Evolutionary conservation across 37 sponge, comb jelly and placozoan genomes (phyloP).

Genomic region (Chondrilla cf. caribensis): DNA sequence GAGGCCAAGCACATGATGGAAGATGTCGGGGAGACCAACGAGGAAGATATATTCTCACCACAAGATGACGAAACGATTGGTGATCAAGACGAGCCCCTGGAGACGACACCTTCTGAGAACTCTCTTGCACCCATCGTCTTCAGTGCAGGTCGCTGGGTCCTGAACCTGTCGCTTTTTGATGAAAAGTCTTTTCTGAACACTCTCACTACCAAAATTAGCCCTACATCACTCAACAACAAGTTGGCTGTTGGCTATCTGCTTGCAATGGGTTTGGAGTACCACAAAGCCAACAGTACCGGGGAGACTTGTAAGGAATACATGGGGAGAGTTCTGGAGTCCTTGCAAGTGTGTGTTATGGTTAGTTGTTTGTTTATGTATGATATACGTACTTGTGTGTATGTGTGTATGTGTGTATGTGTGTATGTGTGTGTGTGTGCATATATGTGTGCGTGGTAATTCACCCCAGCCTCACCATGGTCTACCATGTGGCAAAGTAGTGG

Average conservation of each 20-base stretch:
- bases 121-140: background rate
- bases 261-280: conserved; percentile 53
- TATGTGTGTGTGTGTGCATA: no score
- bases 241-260: conserved; percentile 57
- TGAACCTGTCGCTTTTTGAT: conserved; percentile 1
- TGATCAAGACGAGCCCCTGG: background rate
- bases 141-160: background rate
- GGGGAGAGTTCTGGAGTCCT: background rate
- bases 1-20: background rate
- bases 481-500: no score
- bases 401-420: background rate
- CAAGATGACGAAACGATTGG: no score
- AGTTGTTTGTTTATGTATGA: background rate
- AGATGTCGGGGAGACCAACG: background rate
- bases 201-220: background rate
- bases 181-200: conserved; percentile 32
- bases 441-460: no score
- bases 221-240: conserved; percentile 22
- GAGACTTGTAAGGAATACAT: background rate
- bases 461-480: no score
- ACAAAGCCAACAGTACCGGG: conserved; percentile 20
- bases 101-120: background rate
- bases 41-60: background rate
- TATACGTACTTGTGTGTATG: background rate
- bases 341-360: conserved; percentile 4